Base-by-base conservation (phyloP, 2,888 invertebrate genomes). In the Cabera pusaria region DNA sequence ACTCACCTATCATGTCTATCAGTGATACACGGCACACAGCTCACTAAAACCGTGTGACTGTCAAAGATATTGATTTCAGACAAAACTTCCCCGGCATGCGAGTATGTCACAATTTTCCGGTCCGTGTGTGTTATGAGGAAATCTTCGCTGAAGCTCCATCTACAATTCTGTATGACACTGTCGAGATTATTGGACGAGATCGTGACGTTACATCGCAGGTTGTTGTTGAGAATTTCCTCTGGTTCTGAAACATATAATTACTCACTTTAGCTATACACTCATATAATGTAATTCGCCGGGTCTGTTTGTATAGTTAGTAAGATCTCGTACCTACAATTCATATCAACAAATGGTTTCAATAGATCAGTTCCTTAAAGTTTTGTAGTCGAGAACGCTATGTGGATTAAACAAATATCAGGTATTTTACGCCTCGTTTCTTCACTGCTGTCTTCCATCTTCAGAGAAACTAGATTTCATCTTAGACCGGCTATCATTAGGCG, bases 141-240 rank as follows among this genome's bases (percentile, higher is more conserved):
- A 6, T 84, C 73, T 1, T 76, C 71, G 28, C 71, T 63, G 52
- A 73, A 76, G 0, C 80, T 68, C 89, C 89, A 90, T 1, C 75
- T 64, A 34, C 86, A 87, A 62, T 75, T 76, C 4, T 83, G 45
- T 38, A 78, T 75, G 0, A 72, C 67, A 0, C 81, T 80, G 2
- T 25, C 5, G 4, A 27, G 27, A 9, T 69, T 42, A 39, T 70
- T 73, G 0, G 78, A 74, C 4, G 41, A 53, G 38, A 87, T 80
- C 0, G 66, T 74, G 8, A 72, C 63, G 9, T 72, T 71, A 43
- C 64, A 68, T 0, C 72, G 65, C 38, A 72, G 71, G 31, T 73
- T 76, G 49, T 75, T 79, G 53, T 76, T 78, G 52, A 68, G 74
- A 0, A 57, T 28, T 37, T 87, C 86, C 56, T 86, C 86, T 8